Evolutionary conservation across 2,888 invertebrate species (phyloP).

Genomic region (Macropis europaea): DNA sequence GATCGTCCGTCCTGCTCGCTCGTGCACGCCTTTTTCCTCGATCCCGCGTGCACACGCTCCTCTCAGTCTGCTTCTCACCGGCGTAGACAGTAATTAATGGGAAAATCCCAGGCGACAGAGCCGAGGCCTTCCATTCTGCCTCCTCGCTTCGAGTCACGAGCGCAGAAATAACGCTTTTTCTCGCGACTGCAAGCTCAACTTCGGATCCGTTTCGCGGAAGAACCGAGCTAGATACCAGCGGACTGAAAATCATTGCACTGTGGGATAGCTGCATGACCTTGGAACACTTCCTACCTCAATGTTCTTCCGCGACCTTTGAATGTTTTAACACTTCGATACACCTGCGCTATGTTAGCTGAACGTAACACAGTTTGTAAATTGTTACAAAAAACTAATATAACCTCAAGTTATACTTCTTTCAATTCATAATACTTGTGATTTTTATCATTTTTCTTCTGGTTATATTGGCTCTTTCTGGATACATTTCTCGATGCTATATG

Average conservation of each 20-base stretch:
- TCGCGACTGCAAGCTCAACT: slow-evolving; percentile 10
- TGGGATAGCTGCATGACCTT: background rate
- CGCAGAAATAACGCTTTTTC: slow-evolving; percentile 44
- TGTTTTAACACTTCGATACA: too few species aligned
- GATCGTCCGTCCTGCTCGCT: slow-evolving; percentile 18
- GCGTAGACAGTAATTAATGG: slow-evolving; percentile 52
- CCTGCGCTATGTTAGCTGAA: too few species aligned
- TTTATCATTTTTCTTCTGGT: too few species aligned
- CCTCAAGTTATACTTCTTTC: too few species aligned
- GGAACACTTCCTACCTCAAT: too few species aligned
- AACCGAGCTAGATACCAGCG: background rate
- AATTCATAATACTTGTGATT: too few species aligned
- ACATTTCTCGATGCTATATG: too few species aligned
- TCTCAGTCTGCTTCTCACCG: slow-evolving; percentile 34
- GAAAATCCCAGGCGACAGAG: slow-evolving; percentile 41
- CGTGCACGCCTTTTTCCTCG: slow-evolving; percentile 7
- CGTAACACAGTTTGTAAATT: too few species aligned
- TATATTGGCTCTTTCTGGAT: too few species aligned
- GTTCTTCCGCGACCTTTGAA: too few species aligned
- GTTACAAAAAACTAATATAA: too few species aligned
- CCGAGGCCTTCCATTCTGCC: slow-evolving; percentile 38
- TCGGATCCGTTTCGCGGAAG: slow-evolving; percentile 29
- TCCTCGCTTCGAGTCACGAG: slow-evolving; percentile 37
- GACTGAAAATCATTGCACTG: background rate
- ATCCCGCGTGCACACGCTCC: slow-evolving; percentile 1